Percentiles rank a stretch among this genome's conserved stretches.
Evolutionary conservation across 2,888 invertebrate genomes (phyloP).

Genomic region (Drosophila ezoana): DNA sequence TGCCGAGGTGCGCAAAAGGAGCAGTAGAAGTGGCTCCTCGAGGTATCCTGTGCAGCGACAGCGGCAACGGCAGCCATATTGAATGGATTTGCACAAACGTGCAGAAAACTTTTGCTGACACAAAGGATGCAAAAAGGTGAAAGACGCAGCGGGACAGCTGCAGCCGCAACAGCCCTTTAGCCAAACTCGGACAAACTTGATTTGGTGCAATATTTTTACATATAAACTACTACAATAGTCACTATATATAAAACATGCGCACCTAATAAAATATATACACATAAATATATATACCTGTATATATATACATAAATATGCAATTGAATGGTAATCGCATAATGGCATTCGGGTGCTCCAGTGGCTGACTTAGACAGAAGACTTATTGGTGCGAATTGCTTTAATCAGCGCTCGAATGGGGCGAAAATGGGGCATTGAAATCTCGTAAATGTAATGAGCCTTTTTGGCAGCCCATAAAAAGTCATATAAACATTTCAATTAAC

Average conservation of each 20-base stretch:
- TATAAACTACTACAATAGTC: slow-evolving; percentile 33
- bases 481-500: slow-evolving; percentile 81
- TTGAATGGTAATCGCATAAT: slow-evolving; percentile 16
- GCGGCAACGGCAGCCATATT: slow-evolving; percentile 72
- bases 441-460: slow-evolving; percentile 78
- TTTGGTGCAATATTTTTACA: slow-evolving; percentile 65
- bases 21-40: slow-evolving; percentile 9
- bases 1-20: slow-evolving; percentile 41
- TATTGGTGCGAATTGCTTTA: slow-evolving; percentile 71
- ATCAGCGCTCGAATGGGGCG: slow-evolving; percentile 56
- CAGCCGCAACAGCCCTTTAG: slow-evolving; percentile 24
- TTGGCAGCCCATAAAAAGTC: slow-evolving; percentile 79
- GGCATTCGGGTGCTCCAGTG: slow-evolving; percentile 13
- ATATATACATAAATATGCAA: background rate
- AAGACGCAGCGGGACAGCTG: slow-evolving; percentile 45
- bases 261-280: background rate
- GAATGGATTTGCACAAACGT: slow-evolving; percentile 80
- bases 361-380: slow-evolving; percentile 44
- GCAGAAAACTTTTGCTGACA: slow-evolving; percentile 79
- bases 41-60: slow-evolving; percentile 44
- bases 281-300: background rate
- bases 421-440: slow-evolving; percentile 60
- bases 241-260: background rate
- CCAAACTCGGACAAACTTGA: slow-evolving; percentile 62
- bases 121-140: slow-evolving; percentile 78